These are phyloP conservation scores for Nymphalis io DNA, from an alignment of 1,140 invertebrate species.

Conservation along the genomic window DNA sequence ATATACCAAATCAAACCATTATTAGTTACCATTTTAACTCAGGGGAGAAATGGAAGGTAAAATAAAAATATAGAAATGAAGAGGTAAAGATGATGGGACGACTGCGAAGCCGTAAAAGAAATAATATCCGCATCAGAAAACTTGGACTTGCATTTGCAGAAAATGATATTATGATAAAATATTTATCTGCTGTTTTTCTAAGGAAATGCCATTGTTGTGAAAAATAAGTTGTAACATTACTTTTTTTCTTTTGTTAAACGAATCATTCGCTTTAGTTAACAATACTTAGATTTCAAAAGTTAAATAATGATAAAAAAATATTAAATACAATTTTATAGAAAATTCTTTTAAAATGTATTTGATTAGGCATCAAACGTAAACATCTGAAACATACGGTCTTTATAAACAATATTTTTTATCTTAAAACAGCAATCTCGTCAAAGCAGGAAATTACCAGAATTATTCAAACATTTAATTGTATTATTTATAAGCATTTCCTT, in stretches of 20 bases:
- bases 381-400: no score
- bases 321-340: no score
- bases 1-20: background rate
- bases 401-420: no score
- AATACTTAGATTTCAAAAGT: no score
- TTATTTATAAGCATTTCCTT: no score
- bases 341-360: no score
- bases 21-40: background rate
- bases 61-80: background rate
- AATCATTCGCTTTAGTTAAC: background rate
- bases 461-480: no score
- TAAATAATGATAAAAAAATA: no score
- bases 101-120: background rate
- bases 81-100: background rate
- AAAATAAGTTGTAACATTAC: background rate
- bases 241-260: background rate
- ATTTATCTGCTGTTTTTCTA: conserved; percentile 1
- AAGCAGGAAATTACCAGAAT: no score
- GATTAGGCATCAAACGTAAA: no score
- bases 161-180: background rate
- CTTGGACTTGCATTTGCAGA: background rate
- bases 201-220: background rate
- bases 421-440: no score
- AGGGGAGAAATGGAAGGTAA: background rate
- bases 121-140: background rate